A percentile compares a stretch with the other conserved stretches of the same genome.
These are phyloP conservation scores for Butorides virescens DNA, from an alignment of 2,113 vertebrate species.

Conservation along the genomic window DNA sequence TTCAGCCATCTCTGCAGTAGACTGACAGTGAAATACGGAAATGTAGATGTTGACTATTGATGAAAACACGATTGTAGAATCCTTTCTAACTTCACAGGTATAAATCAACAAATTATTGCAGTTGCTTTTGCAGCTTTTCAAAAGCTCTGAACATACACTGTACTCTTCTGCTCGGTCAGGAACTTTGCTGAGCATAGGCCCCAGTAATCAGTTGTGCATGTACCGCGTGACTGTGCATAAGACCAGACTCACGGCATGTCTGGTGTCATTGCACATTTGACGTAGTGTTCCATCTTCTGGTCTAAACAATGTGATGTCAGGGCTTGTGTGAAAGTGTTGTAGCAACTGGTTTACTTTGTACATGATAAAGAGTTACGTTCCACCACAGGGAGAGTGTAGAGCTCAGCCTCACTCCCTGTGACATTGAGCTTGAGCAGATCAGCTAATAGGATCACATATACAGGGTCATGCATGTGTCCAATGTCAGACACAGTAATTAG, in stretches of 20 bases:
- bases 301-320: neutral
- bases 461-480: neutral
- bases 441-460: neutral
- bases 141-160: neutral
- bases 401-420: neutral
- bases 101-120: neutral
- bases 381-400: neutral
- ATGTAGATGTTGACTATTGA: neutral
- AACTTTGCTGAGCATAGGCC: neutral
- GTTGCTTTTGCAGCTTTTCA: neutral
- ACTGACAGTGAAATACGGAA: neutral
- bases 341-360: neutral
- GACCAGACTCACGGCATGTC: accelerated
- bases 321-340: neutral
- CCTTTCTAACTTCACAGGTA: neutral
- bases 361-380: accelerated
- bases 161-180: neutral
- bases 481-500: neutral
- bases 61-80: neutral
- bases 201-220: neutral
- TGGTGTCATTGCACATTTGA: neutral
- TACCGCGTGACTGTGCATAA: neutral
- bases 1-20: neutral
- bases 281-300: neutral
- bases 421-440: neutral